Percentiles rank a stretch among this genome's conserved stretches.
These are phyloP conservation scores for Chitala chitala DNA, from an alignment of 2,113 vertebrate species.

Conservation along the genomic window DNA sequence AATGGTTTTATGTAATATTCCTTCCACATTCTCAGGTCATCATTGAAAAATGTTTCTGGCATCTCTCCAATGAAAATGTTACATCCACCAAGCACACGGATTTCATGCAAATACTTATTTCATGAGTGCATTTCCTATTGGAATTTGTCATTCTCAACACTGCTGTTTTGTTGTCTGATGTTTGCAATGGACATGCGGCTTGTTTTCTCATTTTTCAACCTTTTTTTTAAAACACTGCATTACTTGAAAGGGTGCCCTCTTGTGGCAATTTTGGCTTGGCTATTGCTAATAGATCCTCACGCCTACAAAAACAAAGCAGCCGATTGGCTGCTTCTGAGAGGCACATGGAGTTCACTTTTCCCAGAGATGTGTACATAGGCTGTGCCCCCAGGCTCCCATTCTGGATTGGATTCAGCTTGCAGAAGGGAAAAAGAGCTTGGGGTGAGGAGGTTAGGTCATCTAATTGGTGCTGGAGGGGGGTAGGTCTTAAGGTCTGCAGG, in stretches of 20 bases:
- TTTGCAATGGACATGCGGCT: not conserved
- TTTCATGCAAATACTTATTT: too few relatives aligned
- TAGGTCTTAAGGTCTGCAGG: not conserved
- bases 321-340: constrained; percentile 77
- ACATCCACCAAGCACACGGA: too few relatives aligned
- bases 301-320: constrained; percentile 59
- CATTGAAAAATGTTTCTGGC: too few relatives aligned
- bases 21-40: too few relatives aligned
- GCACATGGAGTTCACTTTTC: constrained; percentile 78
- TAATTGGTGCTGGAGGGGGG: not conserved
- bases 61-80: too few relatives aligned
- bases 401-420: constrained; percentile 2
- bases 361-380: constrained; percentile 57
- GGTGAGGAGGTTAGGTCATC: not conserved
- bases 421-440: not conserved
- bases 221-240: not conserved
- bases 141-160: too few relatives aligned
- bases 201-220: not conserved
- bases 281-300: constrained; percentile 49
- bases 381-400: not conserved
- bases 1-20: too few relatives aligned
- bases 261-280: constrained; percentile 28
- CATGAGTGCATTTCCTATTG: too few relatives aligned
- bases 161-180: not conserved
- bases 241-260: constrained; percentile 39